A percentile compares a stretch with the other conserved stretches of the same genome.
Conservation (phyloP, 30 jellyfish, hydroid and myxozoan species). For the Pseudorhiza aurosa region DNA sequence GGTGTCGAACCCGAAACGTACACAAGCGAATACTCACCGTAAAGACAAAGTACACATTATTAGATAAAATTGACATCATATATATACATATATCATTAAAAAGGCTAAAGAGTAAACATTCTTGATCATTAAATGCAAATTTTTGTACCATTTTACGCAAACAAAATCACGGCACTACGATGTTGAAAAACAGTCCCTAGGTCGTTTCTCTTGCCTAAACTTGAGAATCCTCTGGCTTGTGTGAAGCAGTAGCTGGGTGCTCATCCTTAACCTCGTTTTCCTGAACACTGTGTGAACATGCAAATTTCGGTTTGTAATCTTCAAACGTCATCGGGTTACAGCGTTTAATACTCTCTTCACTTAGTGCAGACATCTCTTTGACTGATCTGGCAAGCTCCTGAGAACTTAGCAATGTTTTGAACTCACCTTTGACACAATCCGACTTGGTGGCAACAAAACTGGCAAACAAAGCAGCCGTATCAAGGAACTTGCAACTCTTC, state of each 20-base stretch:
- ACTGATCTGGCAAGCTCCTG: slow-evolving; percentile 19
- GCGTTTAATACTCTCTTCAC: background rate
- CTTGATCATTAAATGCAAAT: too few species aligned
- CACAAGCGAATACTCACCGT: too few species aligned
- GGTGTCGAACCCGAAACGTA: too few species aligned
- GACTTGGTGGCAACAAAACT: slow-evolving; percentile 30
- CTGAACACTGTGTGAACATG: background rate
- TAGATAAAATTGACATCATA: too few species aligned
- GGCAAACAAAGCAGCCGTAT: slow-evolving; percentile 53
- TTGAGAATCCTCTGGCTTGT: too few species aligned
- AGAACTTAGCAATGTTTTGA: slow-evolving; percentile 36
- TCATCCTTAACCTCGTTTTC: background rate
- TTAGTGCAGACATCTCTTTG: background rate
- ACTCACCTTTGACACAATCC: slow-evolving; percentile 1
- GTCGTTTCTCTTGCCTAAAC: too few species aligned
- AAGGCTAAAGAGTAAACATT: too few species aligned
- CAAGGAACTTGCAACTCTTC: slow-evolving; percentile 20
- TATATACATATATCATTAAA: too few species aligned
- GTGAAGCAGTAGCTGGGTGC: background rate
- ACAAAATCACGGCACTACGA: too few species aligned
- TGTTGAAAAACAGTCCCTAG: too few species aligned
- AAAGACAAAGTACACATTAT: too few species aligned
- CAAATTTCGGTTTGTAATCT: background rate
- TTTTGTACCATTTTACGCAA: too few species aligned
- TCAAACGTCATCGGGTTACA: slow-evolving; percentile 32